phyloP scores from a whole-genome alignment of 2,113 vertebrate species.

The Panthera tigris region DNA sequence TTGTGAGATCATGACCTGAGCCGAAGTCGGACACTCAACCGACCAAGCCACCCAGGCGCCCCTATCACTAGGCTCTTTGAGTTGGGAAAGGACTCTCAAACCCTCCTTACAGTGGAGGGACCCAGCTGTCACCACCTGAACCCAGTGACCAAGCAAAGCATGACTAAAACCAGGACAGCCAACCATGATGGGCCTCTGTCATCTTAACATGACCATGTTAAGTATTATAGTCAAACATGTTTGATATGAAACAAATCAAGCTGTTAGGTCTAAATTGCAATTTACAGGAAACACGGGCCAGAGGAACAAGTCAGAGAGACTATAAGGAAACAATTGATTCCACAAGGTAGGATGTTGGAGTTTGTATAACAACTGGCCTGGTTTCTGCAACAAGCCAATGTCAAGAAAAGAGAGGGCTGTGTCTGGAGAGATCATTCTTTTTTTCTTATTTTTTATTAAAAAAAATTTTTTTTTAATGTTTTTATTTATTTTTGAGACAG shows the following conservation, averaged over 20 bases:
- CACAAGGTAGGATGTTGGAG: neutral
- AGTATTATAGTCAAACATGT: neutral
- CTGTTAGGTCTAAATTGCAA: neutral
- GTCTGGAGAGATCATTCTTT: neutral
- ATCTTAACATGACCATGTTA: neutral
- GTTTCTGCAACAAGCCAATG: neutral
- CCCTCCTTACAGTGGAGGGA: neutral
- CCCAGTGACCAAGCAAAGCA: neutral
- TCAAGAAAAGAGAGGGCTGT: neutral
- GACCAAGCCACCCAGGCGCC: too few relatives aligned
- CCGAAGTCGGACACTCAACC: too few relatives aligned
- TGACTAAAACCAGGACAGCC: neutral
- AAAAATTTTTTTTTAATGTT: too few relatives aligned
- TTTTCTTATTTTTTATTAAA: too few relatives aligned
- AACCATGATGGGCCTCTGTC: neutral
- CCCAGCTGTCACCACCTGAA: neutral
- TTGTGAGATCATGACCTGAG: too few relatives aligned
- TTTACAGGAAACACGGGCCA: neutral
- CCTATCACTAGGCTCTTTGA: neutral
- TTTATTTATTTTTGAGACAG: too few relatives aligned
- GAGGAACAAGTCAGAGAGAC: neutral
- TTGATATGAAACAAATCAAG: neutral
- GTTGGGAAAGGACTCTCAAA: neutral
- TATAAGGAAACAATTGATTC: neutral
- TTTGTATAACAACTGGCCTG: neutral